A percentile compares a stretch with the other conserved stretches of the same genome.
Conservation (phyloP, 2,888 invertebrate species). For the Harpalus rufipes region DNA sequence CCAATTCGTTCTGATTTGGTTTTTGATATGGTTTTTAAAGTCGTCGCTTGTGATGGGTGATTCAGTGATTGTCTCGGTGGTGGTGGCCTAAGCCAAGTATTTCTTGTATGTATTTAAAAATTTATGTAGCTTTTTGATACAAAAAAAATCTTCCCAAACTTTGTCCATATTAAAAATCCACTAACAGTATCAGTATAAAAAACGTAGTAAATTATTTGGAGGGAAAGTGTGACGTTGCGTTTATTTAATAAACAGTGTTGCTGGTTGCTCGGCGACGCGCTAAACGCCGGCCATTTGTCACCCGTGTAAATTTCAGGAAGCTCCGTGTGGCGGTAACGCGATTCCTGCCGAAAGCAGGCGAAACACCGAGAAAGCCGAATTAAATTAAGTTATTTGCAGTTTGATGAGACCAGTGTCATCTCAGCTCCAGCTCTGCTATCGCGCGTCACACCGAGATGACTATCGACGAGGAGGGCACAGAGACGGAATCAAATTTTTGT, state of each 20-base stretch:
- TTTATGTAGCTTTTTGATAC: neutral
- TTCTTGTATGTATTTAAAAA: neutral
- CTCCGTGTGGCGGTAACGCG: constrained; percentile 17
- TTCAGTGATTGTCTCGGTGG: too few species aligned
- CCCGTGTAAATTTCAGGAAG: constrained; percentile 52
- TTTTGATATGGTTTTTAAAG: too few species aligned
- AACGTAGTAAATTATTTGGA: constrained; percentile 17
- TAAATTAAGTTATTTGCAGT: constrained; percentile 59
- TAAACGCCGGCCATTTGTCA: constrained; percentile 50
- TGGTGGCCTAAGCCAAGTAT: too few species aligned
- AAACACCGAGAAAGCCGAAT: constrained; percentile 52
- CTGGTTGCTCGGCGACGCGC: constrained; percentile 32
- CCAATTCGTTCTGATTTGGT: too few species aligned
- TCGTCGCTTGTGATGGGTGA: too few species aligned
- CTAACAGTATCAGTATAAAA: constrained; percentile 9
- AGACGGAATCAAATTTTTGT: neutral
- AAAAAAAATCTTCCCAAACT: constrained; percentile 19
- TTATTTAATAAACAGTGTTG: constrained; percentile 53
- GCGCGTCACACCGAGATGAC: constrained; percentile 19
- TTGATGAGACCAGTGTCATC: constrained; percentile 60
- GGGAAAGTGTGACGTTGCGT: constrained; percentile 14
- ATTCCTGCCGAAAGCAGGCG: constrained; percentile 35
- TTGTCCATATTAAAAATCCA: constrained; percentile 10
- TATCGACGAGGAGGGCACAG: constrained; percentile 19
- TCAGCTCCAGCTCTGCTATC: constrained; percentile 24